These are phyloP conservation scores for Gymnoscopelus braueri DNA, from an alignment of 2,797 vertebrate species.

Conservation along the genomic window DNA sequence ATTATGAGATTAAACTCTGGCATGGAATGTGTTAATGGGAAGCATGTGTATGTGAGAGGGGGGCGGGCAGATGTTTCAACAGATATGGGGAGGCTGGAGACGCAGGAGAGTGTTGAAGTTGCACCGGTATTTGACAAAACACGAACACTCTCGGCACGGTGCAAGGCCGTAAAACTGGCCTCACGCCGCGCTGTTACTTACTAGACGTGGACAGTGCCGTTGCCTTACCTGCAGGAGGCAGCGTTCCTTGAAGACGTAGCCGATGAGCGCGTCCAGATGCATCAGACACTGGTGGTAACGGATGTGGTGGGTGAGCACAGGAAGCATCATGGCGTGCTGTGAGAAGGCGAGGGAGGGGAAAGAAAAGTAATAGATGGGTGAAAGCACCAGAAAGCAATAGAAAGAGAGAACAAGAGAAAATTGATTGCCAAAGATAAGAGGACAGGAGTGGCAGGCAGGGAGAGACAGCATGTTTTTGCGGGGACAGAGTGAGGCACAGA, in stretches of 20 bases:
- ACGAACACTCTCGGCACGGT: slow-evolving; percentile 12
- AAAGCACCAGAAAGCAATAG: slow-evolving; percentile 33
- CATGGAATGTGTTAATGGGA: no score
- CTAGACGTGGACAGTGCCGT: no score
- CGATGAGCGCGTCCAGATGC: slow-evolving; percentile 96
- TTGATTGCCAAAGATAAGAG: no score
- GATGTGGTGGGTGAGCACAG: slow-evolving; percentile 96
- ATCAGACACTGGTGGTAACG: slow-evolving; percentile 98
- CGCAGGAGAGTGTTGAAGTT: no score
- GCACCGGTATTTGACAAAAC: no score
- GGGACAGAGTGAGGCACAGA: slow-evolving; percentile 56
- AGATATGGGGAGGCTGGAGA: no score
- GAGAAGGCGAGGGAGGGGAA: slow-evolving; percentile 13
- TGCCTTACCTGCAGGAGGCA: slow-evolving; percentile 93
- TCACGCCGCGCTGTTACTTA: slow-evolving; percentile 6
- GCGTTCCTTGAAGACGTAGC: slow-evolving; percentile 94
- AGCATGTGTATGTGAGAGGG: no score
- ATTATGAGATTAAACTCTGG: no score
- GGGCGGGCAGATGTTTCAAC: no score
- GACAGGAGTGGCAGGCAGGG: background rate
- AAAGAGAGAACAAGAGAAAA: slow-evolving; percentile 9
- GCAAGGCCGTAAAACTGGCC: slow-evolving; percentile 45
- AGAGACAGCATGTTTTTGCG: slow-evolving; percentile 30
- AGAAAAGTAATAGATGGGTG: background rate
- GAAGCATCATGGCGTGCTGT: slow-evolving; percentile 99